These are phyloP conservation scores for Drosophila persimilis DNA, from an alignment of 1,140 invertebrate genomes.

Conservation along the genomic window DNA sequence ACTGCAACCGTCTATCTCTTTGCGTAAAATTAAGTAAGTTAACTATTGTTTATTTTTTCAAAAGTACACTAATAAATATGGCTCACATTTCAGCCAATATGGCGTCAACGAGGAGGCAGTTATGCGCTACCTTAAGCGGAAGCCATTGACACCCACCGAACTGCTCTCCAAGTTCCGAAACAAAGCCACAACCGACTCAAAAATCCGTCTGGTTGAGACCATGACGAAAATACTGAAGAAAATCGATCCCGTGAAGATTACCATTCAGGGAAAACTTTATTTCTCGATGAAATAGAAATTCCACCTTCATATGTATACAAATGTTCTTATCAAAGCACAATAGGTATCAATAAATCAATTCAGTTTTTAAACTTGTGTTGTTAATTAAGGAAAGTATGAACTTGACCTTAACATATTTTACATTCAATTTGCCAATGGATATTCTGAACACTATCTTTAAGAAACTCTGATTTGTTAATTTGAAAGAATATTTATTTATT, in stretches of 20 bases:
- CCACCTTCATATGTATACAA: no score
- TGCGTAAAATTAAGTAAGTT: constrained; percentile 27
- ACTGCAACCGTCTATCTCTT: constrained; percentile 35
- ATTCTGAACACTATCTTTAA: no score
- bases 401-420: no score
- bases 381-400: no score
- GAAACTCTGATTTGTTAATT: no score
- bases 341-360: no score
- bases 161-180: constrained; percentile 96
- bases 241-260: constrained; percentile 96
- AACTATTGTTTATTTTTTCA: neutral
- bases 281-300: constrained; percentile 83
- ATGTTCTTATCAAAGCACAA: no score
- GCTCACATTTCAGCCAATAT: constrained; percentile 86
- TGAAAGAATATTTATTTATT: no score
- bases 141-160: constrained; percentile 98
- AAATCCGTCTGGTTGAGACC: constrained; percentile 93
- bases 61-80: neutral
- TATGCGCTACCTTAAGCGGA: constrained; percentile 94
- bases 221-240: constrained; percentile 97
- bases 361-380: no score
- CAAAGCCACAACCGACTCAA: constrained; percentile 94
- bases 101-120: constrained; percentile 97
- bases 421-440: no score
- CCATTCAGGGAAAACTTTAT: constrained; percentile 97